phyloP scores from a whole-genome alignment of 2,888 invertebrate species.

The Lithophane leautieri region DNA sequence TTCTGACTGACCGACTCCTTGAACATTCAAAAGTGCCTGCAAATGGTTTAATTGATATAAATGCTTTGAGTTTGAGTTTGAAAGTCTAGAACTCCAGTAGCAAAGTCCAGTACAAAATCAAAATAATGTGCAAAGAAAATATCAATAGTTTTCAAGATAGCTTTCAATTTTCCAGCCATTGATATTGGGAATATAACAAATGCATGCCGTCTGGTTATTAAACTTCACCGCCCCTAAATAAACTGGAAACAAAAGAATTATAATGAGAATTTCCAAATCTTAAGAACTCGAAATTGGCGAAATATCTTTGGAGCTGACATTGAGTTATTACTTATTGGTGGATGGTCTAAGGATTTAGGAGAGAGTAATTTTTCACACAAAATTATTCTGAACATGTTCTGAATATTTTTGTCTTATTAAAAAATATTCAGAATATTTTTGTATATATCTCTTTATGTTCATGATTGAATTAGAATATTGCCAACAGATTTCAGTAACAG shows the following conservation, averaged over 20 bases:
- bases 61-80: too few species aligned
- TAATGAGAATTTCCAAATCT: slow-evolving; percentile 58
- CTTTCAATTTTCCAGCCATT: not conserved
- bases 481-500: too few species aligned
- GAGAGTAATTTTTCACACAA: not conserved
- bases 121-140: too few species aligned
- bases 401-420: too few species aligned
- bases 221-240: slow-evolving; percentile 39
- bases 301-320: slow-evolving; percentile 64
- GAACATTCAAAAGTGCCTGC: too few species aligned
- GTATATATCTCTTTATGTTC: not conserved
- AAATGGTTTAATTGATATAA: too few species aligned
- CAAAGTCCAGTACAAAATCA: too few species aligned
- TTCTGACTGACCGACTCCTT: too few species aligned
- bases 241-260: slow-evolving; percentile 64
- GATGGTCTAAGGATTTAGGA: slow-evolving; percentile 37
- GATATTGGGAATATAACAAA: slow-evolving; percentile 20
- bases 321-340: slow-evolving; percentile 64
- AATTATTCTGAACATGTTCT: not conserved
- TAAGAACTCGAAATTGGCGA: slow-evolving; percentile 61
- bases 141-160: not conserved
- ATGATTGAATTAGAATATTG: not conserved
- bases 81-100: too few species aligned
- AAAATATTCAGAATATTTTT: not conserved
- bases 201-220: slow-evolving; percentile 40